These are phyloP conservation scores for Salticus scenicus DNA, from an alignment of 2,888 invertebrate genomes.

Conservation along the genomic window DNA sequence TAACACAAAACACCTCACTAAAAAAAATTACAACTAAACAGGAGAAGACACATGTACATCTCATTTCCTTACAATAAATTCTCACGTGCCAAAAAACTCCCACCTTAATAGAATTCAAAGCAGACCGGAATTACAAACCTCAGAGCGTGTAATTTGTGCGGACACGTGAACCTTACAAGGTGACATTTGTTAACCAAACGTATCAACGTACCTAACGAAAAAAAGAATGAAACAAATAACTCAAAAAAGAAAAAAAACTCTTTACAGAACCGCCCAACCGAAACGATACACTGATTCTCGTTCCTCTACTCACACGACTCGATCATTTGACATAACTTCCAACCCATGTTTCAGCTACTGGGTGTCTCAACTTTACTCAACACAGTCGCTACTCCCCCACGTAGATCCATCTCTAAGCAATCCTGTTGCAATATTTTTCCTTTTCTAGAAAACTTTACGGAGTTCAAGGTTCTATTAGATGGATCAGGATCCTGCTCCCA, in stretches of 20 bases:
- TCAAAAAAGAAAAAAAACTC: not conserved
- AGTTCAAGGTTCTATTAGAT: conserved; percentile 66
- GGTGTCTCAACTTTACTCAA: not conserved
- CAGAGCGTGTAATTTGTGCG: not conserved
- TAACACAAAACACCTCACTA: too few species aligned
- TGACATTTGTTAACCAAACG: not conserved
- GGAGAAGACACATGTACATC: too few species aligned
- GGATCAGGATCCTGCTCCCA: conserved; percentile 58
- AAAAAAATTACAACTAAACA: too few species aligned
- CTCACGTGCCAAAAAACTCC: too few species aligned
- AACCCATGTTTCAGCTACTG: not conserved
- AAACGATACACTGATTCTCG: not conserved
- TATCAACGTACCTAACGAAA: too few species aligned
- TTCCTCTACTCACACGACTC: too few species aligned
- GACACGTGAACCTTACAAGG: not conserved
- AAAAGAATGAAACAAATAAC: not conserved
- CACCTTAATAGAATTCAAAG: too few species aligned
- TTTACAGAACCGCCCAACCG: not conserved
- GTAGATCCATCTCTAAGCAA: too few species aligned
- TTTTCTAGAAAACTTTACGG: conserved; percentile 37
- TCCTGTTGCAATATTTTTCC: conserved; percentile 38
- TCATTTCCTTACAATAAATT: too few species aligned
- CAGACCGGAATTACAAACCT: too few species aligned
- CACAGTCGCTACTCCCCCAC: not conserved
- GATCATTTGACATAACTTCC: not conserved